Conservation (phyloP, 2,888 invertebrate genomes). For the Taenaris catops region DNA sequence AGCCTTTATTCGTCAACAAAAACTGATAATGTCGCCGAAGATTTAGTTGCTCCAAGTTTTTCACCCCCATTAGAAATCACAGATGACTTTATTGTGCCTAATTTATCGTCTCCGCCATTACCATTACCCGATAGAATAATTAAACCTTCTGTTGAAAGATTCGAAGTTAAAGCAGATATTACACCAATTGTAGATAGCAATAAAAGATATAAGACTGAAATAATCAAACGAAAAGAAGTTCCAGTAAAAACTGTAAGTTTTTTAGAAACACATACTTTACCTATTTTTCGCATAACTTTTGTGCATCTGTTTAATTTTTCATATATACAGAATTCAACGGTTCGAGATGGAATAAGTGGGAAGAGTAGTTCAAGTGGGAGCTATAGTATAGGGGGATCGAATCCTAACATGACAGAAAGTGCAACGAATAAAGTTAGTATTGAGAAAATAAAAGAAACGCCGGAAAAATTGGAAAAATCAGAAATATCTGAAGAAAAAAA, state of each 20-base stretch:
- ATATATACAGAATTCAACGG: constrained; percentile 29
- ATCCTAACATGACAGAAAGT: constrained; percentile 62
- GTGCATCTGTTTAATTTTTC: neutral
- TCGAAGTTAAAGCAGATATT: constrained; percentile 64
- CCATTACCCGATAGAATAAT: constrained; percentile 57
- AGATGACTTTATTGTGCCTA: constrained; percentile 68
- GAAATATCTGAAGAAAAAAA: constrained; percentile 36
- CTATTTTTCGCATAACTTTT: neutral
- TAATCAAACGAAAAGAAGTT: constrained; percentile 53
- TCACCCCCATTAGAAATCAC: constrained; percentile 78
- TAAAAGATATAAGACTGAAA: constrained; percentile 74
- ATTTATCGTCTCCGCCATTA: constrained; percentile 67
- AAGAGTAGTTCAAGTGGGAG: constrained; percentile 76
- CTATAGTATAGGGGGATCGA: constrained; percentile 71
- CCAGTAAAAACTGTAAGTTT: constrained; percentile 44
- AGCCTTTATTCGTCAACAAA: constrained; percentile 88
- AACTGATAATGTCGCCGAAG: constrained; percentile 84
- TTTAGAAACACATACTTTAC: too few species aligned
- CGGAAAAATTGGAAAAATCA: constrained; percentile 37
- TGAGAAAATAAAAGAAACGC: constrained; percentile 43
- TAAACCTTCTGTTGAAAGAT: constrained; percentile 53
- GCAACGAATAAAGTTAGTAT: constrained; percentile 42
- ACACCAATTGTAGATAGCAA: constrained; percentile 47
- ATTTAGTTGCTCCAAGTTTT: constrained; percentile 81
- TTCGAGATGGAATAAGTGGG: constrained; percentile 61